phyloP scores from a whole-genome alignment of 2,888 invertebrate genomes.

The Luperina nickerlii region DNA sequence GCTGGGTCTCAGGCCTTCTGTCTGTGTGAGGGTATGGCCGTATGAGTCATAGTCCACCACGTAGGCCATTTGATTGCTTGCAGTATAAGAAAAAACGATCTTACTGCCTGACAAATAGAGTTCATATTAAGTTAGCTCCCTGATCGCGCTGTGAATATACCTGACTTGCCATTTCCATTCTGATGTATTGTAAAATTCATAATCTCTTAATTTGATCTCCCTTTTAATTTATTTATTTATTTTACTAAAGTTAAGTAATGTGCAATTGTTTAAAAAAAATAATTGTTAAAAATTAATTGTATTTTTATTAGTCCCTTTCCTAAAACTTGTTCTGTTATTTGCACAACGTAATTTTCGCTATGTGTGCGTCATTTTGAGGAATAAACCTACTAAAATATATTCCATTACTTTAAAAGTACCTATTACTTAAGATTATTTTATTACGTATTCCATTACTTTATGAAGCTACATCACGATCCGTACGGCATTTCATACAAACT shows the following conservation, averaged over 20 bases:
- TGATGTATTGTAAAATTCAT: constrained; percentile 55
- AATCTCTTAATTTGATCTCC: constrained; percentile 70
- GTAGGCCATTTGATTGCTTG: not conserved
- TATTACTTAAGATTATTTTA: no score
- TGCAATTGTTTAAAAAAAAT: constrained; percentile 61
- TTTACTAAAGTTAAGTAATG: constrained; percentile 51
- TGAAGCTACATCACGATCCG: no score
- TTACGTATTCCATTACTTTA: no score
- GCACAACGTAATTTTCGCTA: not conserved
- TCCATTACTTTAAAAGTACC: no score
- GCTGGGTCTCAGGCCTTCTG: not conserved
- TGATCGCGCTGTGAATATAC: constrained; percentile 59
- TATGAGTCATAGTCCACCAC: not conserved
- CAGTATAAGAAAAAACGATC: not conserved
- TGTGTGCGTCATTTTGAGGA: no score
- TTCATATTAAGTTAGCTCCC: not conserved
- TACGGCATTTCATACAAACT: no score
- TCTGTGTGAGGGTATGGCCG: not conserved
- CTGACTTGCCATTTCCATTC: constrained; percentile 67
- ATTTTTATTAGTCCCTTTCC: constrained; percentile 13
- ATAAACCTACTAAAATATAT: no score
- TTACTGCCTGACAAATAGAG: not conserved
- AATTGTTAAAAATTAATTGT: not conserved
- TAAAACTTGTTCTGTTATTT: not conserved
- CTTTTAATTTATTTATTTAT: constrained; percentile 60